Percentiles rank a stretch among this genome's conserved stretches.
Conservation (phyloP, 2,888 invertebrate species). For the Rhamnusium bicolor region DNA sequence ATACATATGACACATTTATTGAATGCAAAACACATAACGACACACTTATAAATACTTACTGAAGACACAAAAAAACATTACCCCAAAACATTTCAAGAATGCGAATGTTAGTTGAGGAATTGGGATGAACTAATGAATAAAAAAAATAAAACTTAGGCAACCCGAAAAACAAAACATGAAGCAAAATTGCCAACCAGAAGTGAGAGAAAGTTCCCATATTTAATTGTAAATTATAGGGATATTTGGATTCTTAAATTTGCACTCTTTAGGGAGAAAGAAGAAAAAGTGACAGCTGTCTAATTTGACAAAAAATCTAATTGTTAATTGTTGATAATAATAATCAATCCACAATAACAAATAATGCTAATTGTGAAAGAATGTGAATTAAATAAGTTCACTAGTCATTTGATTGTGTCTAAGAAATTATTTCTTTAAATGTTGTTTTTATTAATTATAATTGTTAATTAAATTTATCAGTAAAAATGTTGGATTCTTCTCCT, state of each 20-base stretch:
- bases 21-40: neutral
- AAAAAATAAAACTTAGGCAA: slow-evolving; percentile 19
- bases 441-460: too few species aligned
- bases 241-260: neutral
- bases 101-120: neutral
- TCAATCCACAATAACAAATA: neutral
- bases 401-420: neutral
- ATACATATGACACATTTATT: neutral
- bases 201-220: neutral
- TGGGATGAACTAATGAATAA: slow-evolving; percentile 1
- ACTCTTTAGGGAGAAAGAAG: neutral
- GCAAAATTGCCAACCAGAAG: neutral
- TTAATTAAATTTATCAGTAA: neutral
- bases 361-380: neutral
- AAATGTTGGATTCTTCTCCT: slow-evolving; percentile 79
- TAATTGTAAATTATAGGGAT: neutral
- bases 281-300: neutral
- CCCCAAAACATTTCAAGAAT: neutral
- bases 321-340: neutral
- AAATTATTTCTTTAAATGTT: neutral
- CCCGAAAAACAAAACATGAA: slow-evolving; percentile 34
- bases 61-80: neutral
- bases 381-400: neutral
- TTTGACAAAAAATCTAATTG: neutral
- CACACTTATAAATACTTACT: neutral